Evolutionary conservation across 2,888 invertebrate genomes (phyloP).

Genomic region (Prosapia bicincta): DNA sequence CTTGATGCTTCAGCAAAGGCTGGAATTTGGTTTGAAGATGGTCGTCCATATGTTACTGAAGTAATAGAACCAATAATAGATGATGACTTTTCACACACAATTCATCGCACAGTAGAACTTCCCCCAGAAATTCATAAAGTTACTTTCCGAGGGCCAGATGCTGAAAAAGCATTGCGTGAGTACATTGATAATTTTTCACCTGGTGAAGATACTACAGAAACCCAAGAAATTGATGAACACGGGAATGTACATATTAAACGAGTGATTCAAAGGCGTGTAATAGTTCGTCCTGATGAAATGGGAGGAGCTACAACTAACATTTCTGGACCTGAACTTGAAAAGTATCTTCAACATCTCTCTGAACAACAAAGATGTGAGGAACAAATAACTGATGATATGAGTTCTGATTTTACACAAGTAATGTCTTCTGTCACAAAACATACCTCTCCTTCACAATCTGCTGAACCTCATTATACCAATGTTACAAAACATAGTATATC

Average conservation of each 20-base stretch:
- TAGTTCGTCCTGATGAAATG: slow-evolving; percentile 45
- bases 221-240: slow-evolving; percentile 50
- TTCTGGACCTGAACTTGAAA: slow-evolving; percentile 42
- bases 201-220: slow-evolving; percentile 52
- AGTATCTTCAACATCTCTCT: slow-evolving; percentile 42
- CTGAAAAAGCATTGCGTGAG: slow-evolving; percentile 50
- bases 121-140: slow-evolving; percentile 52
- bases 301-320: slow-evolving; percentile 34
- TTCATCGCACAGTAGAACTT: slow-evolving; percentile 50
- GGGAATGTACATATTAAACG: slow-evolving; percentile 54
- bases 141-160: slow-evolving; percentile 53
- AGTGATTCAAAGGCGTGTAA: slow-evolving; percentile 50
- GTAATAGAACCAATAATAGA: slow-evolving; percentile 49
- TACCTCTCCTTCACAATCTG: slow-evolving; percentile 27
- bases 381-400: slow-evolving; percentile 8
- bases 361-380: slow-evolving; percentile 23
- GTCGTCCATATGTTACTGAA: slow-evolving; percentile 50
- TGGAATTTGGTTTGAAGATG: slow-evolving; percentile 50
- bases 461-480: slow-evolving; percentile 12
- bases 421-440: slow-evolving; percentile 3
- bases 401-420: slow-evolving; percentile 16
- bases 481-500: slow-evolving; percentile 16
- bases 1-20: slow-evolving; percentile 52
- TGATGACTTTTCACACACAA: slow-evolving; percentile 48
- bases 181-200: slow-evolving; percentile 52